Base-by-base conservation (phyloP, 1,140 invertebrate genomes). In the Spodoptera litura region DNA sequence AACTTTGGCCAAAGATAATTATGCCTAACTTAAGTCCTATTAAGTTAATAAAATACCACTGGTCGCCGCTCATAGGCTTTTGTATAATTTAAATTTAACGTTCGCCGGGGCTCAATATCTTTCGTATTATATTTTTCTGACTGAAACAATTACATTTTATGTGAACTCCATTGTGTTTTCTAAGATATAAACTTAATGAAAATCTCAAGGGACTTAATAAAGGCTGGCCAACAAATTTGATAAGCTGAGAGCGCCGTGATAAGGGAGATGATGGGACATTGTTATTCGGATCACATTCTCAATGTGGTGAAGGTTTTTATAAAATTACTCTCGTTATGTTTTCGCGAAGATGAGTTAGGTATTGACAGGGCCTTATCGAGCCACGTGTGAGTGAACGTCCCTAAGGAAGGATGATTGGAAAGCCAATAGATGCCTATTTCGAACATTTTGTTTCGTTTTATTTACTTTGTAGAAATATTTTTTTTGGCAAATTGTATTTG, bases 161-260 rank as follows among this genome's bases (percentile, higher is more conserved):
- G 38, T 59, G 55, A 59, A 49, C 56, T 61, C 71, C 38, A 51
- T 74, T 49, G 56, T 74, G 59, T 71, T 78, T 71, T 62, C 20
- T 62, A 49, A 53, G 77, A 78, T 52, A 78, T 72, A 72, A 71
- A 71, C 44, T 78, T 62, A 78, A 78, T 78, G 66, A 71, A 78
- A 78, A 78, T 71, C 77, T 62, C 44, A 51, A 78, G 38, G 35
- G 68, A 49, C 55, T 59, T 70, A 61, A 71, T 78, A 68, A 78
- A 71, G 53, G 25, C 53, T 61, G 66, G 56, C 44, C 10, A 62
- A 49, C 49, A 78, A 78, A 64, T 78, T 78, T 78, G 77, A 62
- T 62, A 62, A 78, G 61, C 62, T 75, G 73, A 53, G 15, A 66
- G 62, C 15, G 4, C 56, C 52, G 62, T 56, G 61, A 49, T 44